phyloP scores from a whole-genome alignment of 2,113 vertebrate species.

The Crotalus viridis region DNA sequence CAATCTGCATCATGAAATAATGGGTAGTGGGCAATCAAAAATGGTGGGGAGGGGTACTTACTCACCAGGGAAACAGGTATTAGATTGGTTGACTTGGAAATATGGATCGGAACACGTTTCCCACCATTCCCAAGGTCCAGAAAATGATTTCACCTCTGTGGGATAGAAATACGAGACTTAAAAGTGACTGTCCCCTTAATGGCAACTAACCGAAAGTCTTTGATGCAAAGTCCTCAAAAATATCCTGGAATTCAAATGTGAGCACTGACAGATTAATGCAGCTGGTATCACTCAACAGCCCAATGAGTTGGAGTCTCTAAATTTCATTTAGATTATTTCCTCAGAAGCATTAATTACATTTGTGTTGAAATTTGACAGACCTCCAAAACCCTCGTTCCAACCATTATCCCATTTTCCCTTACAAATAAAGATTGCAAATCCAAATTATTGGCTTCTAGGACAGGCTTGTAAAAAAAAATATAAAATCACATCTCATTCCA shows the following conservation, averaged over 20 bases:
- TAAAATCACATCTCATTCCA: constrained; percentile 62
- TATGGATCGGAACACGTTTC: background rate
- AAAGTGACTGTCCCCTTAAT: background rate
- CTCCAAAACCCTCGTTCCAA: constrained; percentile 64
- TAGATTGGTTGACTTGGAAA: background rate
- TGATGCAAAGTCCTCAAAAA: background rate
- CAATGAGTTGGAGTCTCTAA: constrained; percentile 64
- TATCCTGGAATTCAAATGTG: constrained; percentile 19
- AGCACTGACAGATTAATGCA: constrained; percentile 52
- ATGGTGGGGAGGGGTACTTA: background rate
- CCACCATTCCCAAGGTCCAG: background rate
- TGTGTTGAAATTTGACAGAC: constrained; percentile 59
- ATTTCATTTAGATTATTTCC: constrained; percentile 64
- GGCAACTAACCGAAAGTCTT: constrained; percentile 12
- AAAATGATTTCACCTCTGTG: background rate
- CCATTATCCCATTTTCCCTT: constrained; percentile 55
- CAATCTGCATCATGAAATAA: background rate
- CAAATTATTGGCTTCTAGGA: constrained; percentile 64
- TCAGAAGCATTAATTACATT: constrained; percentile 69
- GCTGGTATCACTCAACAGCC: constrained; percentile 54
- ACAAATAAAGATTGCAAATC: constrained; percentile 64
- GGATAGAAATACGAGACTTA: background rate
- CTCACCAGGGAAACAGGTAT: background rate
- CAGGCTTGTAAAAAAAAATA: constrained; percentile 37
- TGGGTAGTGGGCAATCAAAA: background rate